phyloP scores from a whole-genome alignment of 2,797 vertebrate genomes.

The Eulemur rubriventer region DNA sequence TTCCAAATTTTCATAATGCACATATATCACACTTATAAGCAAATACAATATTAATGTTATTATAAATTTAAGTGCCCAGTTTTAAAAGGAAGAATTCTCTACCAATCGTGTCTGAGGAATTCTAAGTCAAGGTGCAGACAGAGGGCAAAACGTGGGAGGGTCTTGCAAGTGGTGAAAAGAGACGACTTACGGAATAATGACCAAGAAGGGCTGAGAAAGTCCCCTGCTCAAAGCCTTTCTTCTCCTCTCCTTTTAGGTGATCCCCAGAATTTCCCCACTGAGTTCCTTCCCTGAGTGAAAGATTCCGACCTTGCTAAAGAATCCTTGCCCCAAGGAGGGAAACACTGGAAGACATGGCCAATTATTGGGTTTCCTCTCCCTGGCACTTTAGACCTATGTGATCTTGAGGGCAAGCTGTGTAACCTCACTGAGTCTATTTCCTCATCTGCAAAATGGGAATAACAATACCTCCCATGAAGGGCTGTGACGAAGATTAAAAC shows the following conservation, averaged over 20 bases:
- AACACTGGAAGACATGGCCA: not conserved
- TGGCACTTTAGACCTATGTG: not conserved
- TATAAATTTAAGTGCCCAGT: not conserved
- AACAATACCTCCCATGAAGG: not conserved
- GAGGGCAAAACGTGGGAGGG: not conserved
- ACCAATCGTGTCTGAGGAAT: not conserved
- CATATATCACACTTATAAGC: not conserved
- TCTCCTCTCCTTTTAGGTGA: not conserved
- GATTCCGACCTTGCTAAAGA: not conserved
- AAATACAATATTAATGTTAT: slow-evolving; percentile 11
- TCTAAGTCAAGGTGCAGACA: not conserved
- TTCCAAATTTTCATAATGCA: not conserved
- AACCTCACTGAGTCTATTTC: not conserved
- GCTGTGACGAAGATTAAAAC: not conserved
- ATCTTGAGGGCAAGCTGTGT: not conserved
- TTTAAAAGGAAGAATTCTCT: not conserved
- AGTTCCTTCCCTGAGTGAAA: not conserved
- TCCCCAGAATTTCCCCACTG: not conserved
- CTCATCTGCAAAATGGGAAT: not conserved
- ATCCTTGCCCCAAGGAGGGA: not conserved
- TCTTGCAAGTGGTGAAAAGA: not conserved
- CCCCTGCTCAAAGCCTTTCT: not conserved
- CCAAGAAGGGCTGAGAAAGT: not conserved
- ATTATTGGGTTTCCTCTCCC: not conserved
- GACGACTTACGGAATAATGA: not conserved